These are phyloP conservation scores for Pseudomugil tenellus DNA, from an alignment of 2,797 vertebrate species.

Conservation along the genomic window DNA sequence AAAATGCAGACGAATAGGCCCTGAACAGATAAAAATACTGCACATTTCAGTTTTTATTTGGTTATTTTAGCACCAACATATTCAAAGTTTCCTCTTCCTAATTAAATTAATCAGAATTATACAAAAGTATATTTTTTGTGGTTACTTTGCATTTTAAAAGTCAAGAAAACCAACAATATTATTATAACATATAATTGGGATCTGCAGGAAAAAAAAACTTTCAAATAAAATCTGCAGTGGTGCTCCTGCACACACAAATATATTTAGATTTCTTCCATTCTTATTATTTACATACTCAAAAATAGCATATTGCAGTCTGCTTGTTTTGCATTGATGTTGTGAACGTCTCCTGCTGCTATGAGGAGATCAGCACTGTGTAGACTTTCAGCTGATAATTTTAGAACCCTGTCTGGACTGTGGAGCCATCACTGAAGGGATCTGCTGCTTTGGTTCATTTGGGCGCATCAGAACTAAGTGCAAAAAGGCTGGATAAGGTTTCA, in stretches of 20 bases:
- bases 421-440: background rate
- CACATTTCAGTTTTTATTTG: background rate
- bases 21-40: conserved; percentile 19
- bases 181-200: conserved; percentile 29
- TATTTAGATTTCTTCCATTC: background rate
- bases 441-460: conserved; percentile 15
- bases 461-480: background rate
- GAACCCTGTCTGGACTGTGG: conserved; percentile 1
- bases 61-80: background rate
- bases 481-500: background rate
- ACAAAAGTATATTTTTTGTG: background rate
- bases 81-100: background rate
- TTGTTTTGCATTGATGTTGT: conserved; percentile 3
- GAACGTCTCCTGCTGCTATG: background rate
- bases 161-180: background rate
- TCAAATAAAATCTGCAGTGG: conserved; percentile 6
- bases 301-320: background rate
- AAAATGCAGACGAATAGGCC: background rate
- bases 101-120: background rate
- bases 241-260: conserved; percentile 8
- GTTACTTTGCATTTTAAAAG: background rate
- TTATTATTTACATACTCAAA: conserved; percentile 12
- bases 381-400: conserved; percentile 4
- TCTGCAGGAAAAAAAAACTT: background rate
- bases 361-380: background rate